Base-by-base conservation (phyloP, 2,888 invertebrate species). In the Saturnia pavonia region DNA sequence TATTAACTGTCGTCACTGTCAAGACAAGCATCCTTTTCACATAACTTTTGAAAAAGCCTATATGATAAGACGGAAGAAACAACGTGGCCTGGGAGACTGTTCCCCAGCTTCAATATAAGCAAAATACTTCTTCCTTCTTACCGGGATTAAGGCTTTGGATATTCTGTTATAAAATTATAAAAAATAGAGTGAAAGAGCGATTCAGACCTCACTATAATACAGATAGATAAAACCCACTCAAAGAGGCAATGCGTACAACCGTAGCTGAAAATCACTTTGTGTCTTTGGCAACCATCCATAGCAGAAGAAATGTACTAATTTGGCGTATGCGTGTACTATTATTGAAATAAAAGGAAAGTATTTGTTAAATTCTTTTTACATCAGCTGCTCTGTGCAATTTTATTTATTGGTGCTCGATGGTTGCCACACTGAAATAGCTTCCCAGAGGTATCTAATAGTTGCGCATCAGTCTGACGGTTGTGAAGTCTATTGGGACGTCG, bases 401-500 rank as follows among this genome's bases (percentile, higher is more conserved):
- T 27, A 72, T 74, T 74, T 74, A 74, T 74, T 14, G 68, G 68
- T 43, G 45, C 34, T 73, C 74, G 42, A 74, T 69, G 74, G 72
- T 60, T 73, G 74, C 71, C 67, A 69, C 71, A 68, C 71, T 69
- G 71, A 74, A 72, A 74, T 73, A 73, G 73, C 72, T 74, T 71
- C 69, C 69, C 72, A 70, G 65, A 65, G 63, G 19, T 34, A 63
- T 69, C 60, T 71, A 65, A 40, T 65, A 65, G 65, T 40, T 65
- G 34, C 40, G 65, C 19, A 65, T 40, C 40, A 40, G 65, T 65
- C 57, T 60, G 65, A 34, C 40, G 40, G 40, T 12, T 34, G 40
- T 19, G 19, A 65, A 65, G 40, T 65, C 65, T 40, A 40, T 54
- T 68, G 87, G 88, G 86, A 86, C 81, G 79, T 80, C 81, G 78